Conservation (phyloP, 2,888 invertebrate genomes). For the Saturnia japonica region DNA sequence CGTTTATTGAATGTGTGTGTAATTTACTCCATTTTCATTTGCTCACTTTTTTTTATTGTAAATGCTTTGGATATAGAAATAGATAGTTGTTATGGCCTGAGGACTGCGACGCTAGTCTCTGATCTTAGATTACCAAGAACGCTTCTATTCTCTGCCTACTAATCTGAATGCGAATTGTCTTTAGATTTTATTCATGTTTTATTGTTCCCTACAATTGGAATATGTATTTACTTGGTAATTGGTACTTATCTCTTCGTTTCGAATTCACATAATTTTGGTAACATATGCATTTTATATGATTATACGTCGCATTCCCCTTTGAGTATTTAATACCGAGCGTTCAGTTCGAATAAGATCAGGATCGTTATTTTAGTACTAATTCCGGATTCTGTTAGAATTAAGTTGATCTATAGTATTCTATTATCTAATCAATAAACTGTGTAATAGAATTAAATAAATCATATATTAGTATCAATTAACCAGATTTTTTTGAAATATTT, state of each 20-base stretch:
- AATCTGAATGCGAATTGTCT: not conserved
- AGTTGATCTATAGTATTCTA: not conserved
- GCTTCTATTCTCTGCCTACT: not conserved
- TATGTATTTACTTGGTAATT: not conserved
- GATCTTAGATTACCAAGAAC: not conserved
- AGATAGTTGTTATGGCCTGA: slow-evolving; percentile 3
- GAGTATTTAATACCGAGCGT: slow-evolving; percentile 34
- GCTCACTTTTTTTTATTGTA: not conserved
- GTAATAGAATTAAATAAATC: not conserved
- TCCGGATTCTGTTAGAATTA: not conserved
- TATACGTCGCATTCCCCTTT: slow-evolving; percentile 32
- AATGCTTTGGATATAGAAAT: not conserved
- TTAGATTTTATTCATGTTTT: not conserved
- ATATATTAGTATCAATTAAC: not conserved
- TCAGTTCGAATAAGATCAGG: slow-evolving; percentile 17
- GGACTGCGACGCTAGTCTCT: not conserved
- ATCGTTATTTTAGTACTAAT: not conserved
- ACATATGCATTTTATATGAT: slow-evolving; percentile 45
- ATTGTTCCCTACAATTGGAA: not conserved
- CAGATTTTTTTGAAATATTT: not conserved
- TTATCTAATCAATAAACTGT: not conserved
- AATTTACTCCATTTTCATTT: slow-evolving; percentile 9
- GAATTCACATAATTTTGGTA: slow-evolving; percentile 26
- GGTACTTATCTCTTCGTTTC: not conserved
- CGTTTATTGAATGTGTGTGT: slow-evolving; percentile 19